Percentiles rank a stretch among this genome's conserved stretches.
Conservation (phyloP, 1,140 invertebrate genomes). For the Amyelois transitella region DNA sequence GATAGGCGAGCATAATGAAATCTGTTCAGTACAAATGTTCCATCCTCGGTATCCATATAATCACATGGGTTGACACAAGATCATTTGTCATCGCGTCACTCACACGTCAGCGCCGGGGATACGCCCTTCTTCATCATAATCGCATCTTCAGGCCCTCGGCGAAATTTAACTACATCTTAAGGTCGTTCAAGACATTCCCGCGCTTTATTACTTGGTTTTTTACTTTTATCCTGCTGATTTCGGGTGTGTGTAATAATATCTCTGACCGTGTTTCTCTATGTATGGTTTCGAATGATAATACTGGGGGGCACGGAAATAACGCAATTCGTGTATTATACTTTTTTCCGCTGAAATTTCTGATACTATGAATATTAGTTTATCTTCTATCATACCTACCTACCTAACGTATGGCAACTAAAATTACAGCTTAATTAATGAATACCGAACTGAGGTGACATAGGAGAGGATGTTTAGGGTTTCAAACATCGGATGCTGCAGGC, state of each 20-base stretch:
- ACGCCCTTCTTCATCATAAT: slow-evolving; percentile 47
- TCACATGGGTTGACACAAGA: slow-evolving; percentile 21
- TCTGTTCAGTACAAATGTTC: slow-evolving; percentile 6
- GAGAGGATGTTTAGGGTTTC: slow-evolving; percentile 37
- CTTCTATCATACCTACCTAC: neutral
- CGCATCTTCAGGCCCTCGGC: slow-evolving; percentile 7
- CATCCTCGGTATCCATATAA: slow-evolving; percentile 15
- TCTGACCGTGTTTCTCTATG: too few relatives aligned
- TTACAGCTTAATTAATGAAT: slow-evolving; percentile 16
- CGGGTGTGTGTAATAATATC: too few relatives aligned
- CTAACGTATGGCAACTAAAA: neutral
- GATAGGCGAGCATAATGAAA: slow-evolving; percentile 9
- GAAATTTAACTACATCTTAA: neutral
- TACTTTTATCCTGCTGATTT: neutral
- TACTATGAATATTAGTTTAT: neutral
- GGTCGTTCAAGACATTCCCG: neutral
- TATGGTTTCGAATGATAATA: too few relatives aligned
- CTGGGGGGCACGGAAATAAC: too few relatives aligned
- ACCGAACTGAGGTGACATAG: slow-evolving; percentile 11
- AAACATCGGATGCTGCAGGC: slow-evolving; percentile 39
- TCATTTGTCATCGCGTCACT: slow-evolving; percentile 60
- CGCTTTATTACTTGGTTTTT: neutral
- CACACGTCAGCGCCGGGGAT: slow-evolving; percentile 39
- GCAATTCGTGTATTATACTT: too few relatives aligned
- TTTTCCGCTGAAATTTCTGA: too few relatives aligned